phyloP scores from a whole-genome alignment of 1,140 invertebrate genomes.

The Calliphora vicina region DNA sequence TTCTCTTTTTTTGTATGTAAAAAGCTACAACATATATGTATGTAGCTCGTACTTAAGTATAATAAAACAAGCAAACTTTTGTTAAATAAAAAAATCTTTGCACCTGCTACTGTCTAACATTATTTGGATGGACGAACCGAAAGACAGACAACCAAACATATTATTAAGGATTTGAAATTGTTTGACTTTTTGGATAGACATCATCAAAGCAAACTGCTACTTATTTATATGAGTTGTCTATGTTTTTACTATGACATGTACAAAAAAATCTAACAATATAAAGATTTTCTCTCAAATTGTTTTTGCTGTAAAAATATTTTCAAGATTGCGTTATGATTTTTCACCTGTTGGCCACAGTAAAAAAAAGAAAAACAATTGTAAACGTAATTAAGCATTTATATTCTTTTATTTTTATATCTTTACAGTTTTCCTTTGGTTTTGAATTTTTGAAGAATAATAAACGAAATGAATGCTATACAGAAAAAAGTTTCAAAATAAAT shows the following conservation, averaged over 20 bases:
- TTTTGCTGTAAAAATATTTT: neutral
- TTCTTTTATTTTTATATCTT: neutral
- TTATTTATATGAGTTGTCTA: neutral
- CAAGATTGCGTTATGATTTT: constrained; percentile 14
- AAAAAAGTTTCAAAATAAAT: too few relatives aligned
- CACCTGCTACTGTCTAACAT: constrained; percentile 10
- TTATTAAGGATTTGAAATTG: constrained; percentile 26
- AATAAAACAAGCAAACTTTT: neutral
- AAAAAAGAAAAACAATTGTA: neutral
- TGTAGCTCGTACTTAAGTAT: too few relatives aligned
- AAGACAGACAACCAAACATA: neutral
- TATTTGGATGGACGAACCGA: neutral
- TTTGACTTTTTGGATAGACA: constrained; percentile 10
- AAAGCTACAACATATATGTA: too few relatives aligned
- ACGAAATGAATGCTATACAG: too few relatives aligned
- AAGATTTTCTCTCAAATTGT: neutral
- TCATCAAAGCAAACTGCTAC: neutral
- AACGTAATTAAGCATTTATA: neutral
- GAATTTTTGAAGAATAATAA: too few relatives aligned
- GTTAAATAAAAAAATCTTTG: neutral
- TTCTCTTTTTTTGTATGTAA: neutral
- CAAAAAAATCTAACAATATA: too few relatives aligned
- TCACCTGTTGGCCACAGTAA: neutral
- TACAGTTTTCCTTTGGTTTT: too few relatives aligned
- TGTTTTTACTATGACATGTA: too few relatives aligned